Conservation (phyloP, 2,797 vertebrate species). For the Pseudomugil gertrudae region DNA sequence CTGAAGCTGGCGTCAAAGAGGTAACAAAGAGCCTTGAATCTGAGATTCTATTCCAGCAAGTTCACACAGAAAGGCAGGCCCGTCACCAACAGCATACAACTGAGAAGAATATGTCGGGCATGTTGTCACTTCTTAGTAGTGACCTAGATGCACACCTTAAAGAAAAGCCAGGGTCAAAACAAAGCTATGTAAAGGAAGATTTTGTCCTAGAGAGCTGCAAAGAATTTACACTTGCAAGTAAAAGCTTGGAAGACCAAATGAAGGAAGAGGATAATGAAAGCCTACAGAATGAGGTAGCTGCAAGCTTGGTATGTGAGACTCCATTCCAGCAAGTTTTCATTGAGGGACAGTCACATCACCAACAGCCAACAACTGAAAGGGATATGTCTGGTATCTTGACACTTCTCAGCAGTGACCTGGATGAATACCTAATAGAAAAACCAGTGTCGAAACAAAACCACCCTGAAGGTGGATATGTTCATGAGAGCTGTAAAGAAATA, state of each 20-base stretch:
- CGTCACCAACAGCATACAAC: not conserved
- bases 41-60: slow-evolving; percentile 43
- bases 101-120: slow-evolving; percentile 53
- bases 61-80: slow-evolving; percentile 9
- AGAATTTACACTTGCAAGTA: slow-evolving; percentile 20
- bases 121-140: slow-evolving; percentile 51
- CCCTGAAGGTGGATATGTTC: slow-evolving; percentile 16
- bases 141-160: slow-evolving; percentile 47
- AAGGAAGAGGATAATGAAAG: not conserved
- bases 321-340: slow-evolving; percentile 35
- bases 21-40: not conserved
- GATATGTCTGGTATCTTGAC: slow-evolving; percentile 55
- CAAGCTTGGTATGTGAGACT: not conserved
- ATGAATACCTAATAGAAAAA: slow-evolving; percentile 34
- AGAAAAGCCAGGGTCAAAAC: slow-evolving; percentile 22
- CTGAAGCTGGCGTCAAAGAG: slow-evolving; percentile 4
- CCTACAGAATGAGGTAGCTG: not conserved
- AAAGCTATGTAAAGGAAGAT: slow-evolving; percentile 16
- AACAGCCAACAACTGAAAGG: slow-evolving; percentile 16
- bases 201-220: slow-evolving; percentile 31
- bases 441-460: not conserved
- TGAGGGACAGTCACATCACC: not conserved
- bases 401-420: slow-evolving; percentile 49
- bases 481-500: slow-evolving; percentile 40
- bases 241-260: not conserved